phyloP scores from a whole-genome alignment of 2,797 vertebrate genomes.

The Lophius americanus region DNA sequence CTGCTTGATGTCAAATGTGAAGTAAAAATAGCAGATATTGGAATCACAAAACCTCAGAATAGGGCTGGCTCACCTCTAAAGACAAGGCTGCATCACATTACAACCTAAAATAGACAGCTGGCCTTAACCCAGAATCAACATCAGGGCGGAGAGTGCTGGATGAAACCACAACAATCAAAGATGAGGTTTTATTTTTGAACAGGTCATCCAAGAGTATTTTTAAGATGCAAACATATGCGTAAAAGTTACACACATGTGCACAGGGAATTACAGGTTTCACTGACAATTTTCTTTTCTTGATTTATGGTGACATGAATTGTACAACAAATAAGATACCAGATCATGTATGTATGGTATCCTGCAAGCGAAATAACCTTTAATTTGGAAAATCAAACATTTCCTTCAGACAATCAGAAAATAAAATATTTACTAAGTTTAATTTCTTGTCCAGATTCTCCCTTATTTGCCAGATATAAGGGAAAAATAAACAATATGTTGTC shows the following conservation, averaged over 20 bases:
- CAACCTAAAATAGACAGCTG: constrained; percentile 64
- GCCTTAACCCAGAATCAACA: constrained; percentile 46
- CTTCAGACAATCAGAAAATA: no score
- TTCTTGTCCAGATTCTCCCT: no score
- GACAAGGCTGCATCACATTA: constrained; percentile 55
- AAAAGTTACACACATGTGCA: not conserved
- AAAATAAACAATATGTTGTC: no score
- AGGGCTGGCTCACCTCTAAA: constrained; percentile 33
- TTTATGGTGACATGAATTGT: constrained; percentile 40
- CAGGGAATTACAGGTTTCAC: not conserved
- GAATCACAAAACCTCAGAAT: constrained; percentile 40
- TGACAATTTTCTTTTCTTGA: constrained; percentile 25
- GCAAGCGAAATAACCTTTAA: no score
- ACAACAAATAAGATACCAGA: no score
- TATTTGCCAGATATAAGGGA: no score
- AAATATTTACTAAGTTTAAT: no score
- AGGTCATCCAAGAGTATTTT: constrained; percentile 13
- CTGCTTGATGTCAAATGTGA: constrained; percentile 9
- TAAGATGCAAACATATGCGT: constrained; percentile 6
- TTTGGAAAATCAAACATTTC: no score
- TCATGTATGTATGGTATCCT: no score
- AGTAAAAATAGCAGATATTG: constrained; percentile 46
- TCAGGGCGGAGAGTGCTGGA: constrained; percentile 22
- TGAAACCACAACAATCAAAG: constrained; percentile 36
- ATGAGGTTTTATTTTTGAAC: constrained; percentile 28